phyloP scores from a whole-genome alignment of 2,888 invertebrate species.

The Unio pictorum region DNA sequence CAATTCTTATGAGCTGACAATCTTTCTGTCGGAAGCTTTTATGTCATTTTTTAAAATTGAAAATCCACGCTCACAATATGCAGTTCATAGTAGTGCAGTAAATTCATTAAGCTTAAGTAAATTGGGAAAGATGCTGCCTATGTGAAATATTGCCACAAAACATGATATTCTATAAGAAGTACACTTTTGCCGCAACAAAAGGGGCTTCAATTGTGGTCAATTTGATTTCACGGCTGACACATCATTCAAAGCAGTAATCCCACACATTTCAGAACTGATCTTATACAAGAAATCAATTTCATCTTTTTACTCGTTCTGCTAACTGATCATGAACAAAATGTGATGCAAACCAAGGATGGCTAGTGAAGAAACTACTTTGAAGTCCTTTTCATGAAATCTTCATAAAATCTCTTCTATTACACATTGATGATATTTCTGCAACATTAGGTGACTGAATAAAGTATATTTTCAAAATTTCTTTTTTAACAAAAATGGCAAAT shows the following conservation, averaged over 20 bases:
- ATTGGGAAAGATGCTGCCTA: too few species aligned
- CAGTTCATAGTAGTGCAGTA: too few species aligned
- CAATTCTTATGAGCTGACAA: too few species aligned
- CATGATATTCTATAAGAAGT: not conserved
- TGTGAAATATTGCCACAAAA: too few species aligned
- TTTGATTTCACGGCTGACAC: not conserved
- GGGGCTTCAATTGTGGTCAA: not conserved
- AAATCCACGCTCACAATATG: too few species aligned
- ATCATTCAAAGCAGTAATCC: not conserved
- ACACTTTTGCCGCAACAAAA: conserved; percentile 4
- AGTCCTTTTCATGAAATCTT: not conserved
- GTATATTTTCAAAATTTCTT: not conserved
- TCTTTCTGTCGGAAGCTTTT: too few species aligned
- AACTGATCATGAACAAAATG: conserved; percentile 3
- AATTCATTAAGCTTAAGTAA: too few species aligned
- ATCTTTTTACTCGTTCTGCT: conserved; percentile 4
- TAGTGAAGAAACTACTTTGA: too few species aligned
- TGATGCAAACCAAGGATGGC: not conserved
- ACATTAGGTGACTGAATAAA: not conserved
- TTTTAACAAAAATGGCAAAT: not conserved
- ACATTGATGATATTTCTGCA: not conserved
- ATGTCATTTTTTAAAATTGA: too few species aligned
- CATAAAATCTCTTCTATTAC: too few species aligned
- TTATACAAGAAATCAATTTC: conserved; percentile 4
- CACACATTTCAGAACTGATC: not conserved